Percentiles rank a stretch among this genome's conserved stretches.
Conservation (phyloP, 2,888 invertebrate genomes). For the Aproaerema taeniolella region DNA sequence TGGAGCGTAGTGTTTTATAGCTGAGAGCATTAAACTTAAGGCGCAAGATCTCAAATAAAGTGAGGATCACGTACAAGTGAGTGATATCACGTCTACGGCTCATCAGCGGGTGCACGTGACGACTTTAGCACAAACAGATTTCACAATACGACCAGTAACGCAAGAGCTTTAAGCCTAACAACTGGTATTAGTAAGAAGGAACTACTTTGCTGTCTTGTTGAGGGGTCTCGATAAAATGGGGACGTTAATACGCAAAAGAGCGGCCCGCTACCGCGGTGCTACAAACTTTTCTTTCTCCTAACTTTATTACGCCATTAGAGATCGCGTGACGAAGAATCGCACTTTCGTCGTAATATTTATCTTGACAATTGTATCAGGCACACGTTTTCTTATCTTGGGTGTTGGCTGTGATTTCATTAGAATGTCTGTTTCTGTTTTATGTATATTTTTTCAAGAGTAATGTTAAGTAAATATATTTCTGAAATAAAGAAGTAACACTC, state of each 20-base stretch:
- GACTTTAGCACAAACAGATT: conserved; percentile 75
- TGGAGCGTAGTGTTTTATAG: conserved; percentile 14
- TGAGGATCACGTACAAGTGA: conserved; percentile 68
- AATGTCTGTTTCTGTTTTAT: conserved; percentile 2
- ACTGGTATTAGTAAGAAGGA: too few species aligned
- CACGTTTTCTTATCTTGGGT: conserved; percentile 39
- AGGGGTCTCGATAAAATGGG: conserved; percentile 46
- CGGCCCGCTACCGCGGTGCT: conserved; percentile 38
- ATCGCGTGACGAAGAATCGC: conserved; percentile 65
- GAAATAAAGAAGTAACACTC: too few species aligned
- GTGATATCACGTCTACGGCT: conserved; percentile 76
- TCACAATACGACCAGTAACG: conserved; percentile 54
- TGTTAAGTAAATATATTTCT: too few species aligned
- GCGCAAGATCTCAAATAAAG: conserved; percentile 58
- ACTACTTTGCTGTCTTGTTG: too few species aligned
- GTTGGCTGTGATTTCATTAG: conserved; percentile 10
- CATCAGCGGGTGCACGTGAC: conserved; percentile 75
- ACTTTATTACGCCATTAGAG: conserved; percentile 74
- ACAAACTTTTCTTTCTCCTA: conserved; percentile 67
- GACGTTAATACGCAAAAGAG: conserved; percentile 69
- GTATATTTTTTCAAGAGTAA: too few species aligned
- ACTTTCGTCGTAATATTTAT: conserved; percentile 59
- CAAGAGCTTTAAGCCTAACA: conserved; percentile 38
- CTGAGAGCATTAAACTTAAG: conserved; percentile 36
- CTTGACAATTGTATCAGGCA: conserved; percentile 49